These are phyloP conservation scores for Drymodes brunneopygia DNA, from an alignment of 2,113 vertebrate genomes.

Conservation along the genomic window DNA sequence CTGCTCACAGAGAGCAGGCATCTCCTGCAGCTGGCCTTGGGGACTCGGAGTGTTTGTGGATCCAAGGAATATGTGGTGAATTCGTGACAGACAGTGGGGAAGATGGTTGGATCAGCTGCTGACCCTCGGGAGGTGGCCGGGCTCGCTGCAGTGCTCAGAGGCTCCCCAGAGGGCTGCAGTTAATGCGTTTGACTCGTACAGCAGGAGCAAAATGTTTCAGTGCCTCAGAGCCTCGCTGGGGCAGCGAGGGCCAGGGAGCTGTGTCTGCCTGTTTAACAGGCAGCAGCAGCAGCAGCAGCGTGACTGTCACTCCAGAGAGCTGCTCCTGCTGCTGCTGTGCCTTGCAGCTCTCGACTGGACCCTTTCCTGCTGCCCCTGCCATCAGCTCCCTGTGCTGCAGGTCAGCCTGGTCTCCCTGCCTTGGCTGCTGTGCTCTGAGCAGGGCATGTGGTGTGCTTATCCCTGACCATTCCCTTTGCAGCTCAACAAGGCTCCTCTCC, in stretches of 20 bases:
- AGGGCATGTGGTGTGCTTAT: accelerated
- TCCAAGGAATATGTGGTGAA: background rate
- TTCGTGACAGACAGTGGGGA: background rate
- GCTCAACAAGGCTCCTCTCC: background rate
- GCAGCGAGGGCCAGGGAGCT: background rate
- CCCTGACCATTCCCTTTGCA: accelerated
- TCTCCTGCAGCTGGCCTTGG: accelerated
- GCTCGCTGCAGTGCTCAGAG: background rate
- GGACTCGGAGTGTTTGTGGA: background rate
- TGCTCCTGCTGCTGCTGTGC: background rate
- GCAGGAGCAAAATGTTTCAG: background rate
- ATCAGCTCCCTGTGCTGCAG: background rate
- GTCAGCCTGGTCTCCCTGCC: background rate
- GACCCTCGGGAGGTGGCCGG: background rate
- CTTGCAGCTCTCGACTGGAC: accelerated
- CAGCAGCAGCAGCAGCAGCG: background rate
- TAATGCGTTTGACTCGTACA: background rate
- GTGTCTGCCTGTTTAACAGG: background rate
- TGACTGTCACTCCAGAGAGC: background rate
- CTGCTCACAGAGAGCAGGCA: accelerated
- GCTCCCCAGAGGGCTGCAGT: background rate
- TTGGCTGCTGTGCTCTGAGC: accelerated
- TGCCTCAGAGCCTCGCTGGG: background rate
- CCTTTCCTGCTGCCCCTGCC: background rate
- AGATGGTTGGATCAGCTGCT: background rate